Evolutionary conservation across 2,113 vertebrate species (phyloP), one percentile per base, ranked within the genome.

Genomic region (Eubucco bourcierii): DNA sequence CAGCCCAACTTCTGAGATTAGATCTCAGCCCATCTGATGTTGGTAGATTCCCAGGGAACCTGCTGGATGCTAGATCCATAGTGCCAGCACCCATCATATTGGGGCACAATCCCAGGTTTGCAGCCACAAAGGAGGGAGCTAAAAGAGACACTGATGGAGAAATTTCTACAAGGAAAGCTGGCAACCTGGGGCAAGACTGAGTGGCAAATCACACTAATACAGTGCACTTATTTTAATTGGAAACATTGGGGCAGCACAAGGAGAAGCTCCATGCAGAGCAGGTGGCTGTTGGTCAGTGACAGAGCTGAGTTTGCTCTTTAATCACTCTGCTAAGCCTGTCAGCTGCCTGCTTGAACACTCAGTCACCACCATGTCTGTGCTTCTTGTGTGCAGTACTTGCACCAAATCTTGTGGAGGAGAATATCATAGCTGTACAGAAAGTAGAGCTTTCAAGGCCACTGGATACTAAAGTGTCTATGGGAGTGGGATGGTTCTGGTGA

Each of bases 341-440:
- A 4, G 47, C 72, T 56, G 67, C 24, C 59, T 77, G 16, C 72
- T 74, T 72, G 58, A 83, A 63, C 65, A 53, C 31, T 61, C 37
- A 7, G 3, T 34, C 47, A 53, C 18, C 44, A 31, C 31, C 1
- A 0, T 13, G 5, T 27, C 68, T 58, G 1, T 56, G 33, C 52
- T 23, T 8, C 53, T 67, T 44, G 20, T 3, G 9, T 37, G 15
- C 1, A 2, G 47, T 1, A 8, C 33, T 47, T 0, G 0, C 27
- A 78, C 52, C 29, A 64, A 47, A 60, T 44, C 15, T 53, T 3
- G 7, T 84, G 46, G 33, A 70, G 31, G 20, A 59, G 20, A 33
- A 84, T 63, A 80, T 71, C 29, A 19, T 27, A 44, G 34, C 29
- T 4, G 0, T 41, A 9, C 16, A 46, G 58, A 72, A 85, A 0